A percentile compares a stretch with the other conserved stretches of the same genome.
Evolutionary conservation across 2,113 vertebrate genomes (phyloP).

Genomic region (Gymnogyps californianus): DNA sequence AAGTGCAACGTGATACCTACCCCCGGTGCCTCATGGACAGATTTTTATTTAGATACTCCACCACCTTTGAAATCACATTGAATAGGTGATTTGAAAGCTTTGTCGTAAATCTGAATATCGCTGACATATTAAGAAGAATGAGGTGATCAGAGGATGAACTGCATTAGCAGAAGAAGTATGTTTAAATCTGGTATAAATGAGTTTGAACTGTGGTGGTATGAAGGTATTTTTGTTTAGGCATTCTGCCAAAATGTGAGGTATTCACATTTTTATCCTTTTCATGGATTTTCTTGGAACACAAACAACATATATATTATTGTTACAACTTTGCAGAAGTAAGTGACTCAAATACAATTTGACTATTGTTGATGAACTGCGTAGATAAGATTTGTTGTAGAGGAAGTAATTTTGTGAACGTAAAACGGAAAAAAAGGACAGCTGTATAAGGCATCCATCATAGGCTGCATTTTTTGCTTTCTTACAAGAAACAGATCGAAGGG

Average conservation of each 20-base stretch:
- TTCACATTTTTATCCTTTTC: background rate
- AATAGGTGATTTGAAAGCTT: conserved; percentile 8
- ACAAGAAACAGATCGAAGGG: background rate
- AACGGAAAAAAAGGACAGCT: background rate
- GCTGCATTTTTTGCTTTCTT: background rate
- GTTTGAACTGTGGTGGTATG: background rate
- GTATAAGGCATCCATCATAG: background rate
- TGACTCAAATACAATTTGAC: background rate
- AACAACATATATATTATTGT: background rate
- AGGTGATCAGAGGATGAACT: background rate
- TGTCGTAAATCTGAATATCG: background rate
- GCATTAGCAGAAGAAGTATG: background rate
- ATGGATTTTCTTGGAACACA: background rate
- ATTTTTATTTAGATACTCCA: conserved; percentile 36
- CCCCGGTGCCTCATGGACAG: background rate
- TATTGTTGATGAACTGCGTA: background rate
- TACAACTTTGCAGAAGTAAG: background rate
- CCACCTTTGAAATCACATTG: conserved; percentile 12
- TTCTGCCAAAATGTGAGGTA: background rate
- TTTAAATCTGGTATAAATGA: conserved; percentile 2
- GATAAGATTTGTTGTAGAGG: background rate
- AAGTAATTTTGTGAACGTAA: background rate
- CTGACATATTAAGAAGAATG: conserved; percentile 22
- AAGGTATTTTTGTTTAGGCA: background rate
- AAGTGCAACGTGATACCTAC: background rate